Evolutionary conservation across 2,797 vertebrate genomes (phyloP).

Genomic region (Artibeus jamaicensis): DNA sequence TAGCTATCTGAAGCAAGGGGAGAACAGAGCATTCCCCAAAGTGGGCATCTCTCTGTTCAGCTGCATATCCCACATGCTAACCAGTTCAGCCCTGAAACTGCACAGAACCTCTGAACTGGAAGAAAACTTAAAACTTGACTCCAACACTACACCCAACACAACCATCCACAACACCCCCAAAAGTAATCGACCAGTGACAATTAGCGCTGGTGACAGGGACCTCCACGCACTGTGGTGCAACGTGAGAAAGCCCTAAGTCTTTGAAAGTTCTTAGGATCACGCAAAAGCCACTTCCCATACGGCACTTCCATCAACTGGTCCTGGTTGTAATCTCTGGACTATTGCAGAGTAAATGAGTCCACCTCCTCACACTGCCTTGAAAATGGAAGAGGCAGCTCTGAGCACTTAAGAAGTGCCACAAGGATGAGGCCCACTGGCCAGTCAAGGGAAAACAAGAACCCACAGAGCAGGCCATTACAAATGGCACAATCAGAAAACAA

Average conservation of each 20-base stretch:
- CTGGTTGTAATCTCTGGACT: not conserved
- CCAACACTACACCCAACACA: not conserved
- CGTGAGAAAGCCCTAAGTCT: not conserved
- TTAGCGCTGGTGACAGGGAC: not conserved
- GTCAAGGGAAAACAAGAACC: conserved; percentile 13
- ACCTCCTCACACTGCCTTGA: not conserved
- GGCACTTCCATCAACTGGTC: not conserved
- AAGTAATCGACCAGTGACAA: not conserved
- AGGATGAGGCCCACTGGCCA: not conserved
- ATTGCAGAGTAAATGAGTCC: not conserved
- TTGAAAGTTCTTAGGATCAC: not conserved
- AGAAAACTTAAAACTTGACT: not conserved
- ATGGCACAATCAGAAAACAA: not conserved
- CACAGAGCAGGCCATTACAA: not conserved
- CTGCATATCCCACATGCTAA: not conserved
- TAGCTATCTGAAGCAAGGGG: not conserved
- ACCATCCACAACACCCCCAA: not conserved
- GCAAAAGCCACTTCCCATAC: not conserved
- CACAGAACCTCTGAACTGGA: not conserved
- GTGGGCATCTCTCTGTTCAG: too few relatives aligned
- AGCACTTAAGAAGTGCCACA: not conserved
- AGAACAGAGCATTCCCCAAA: not conserved
- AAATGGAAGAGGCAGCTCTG: not conserved
- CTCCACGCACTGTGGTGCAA: not conserved
- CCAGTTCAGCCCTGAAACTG: not conserved